Evolutionary conservation across 2,113 vertebrate genomes (phyloP).

Genomic region (Platichthys flesus): DNA sequence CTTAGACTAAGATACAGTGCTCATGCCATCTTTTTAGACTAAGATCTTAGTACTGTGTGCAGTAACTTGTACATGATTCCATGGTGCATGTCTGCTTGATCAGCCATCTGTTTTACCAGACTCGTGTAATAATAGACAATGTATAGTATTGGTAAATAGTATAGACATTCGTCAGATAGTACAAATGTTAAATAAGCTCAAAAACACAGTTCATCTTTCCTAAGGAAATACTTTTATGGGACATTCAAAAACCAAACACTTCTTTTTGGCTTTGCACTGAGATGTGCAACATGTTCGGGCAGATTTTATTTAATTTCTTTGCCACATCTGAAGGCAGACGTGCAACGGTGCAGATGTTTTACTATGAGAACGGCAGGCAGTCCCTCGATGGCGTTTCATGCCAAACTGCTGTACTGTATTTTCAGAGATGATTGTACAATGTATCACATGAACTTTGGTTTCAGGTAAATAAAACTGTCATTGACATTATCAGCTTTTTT

Average conservation of each 20-base stretch:
- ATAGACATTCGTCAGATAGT: constrained; percentile 74
- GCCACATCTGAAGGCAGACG: constrained; percentile 82
- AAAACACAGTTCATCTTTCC: constrained; percentile 86
- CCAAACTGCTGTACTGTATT: constrained; percentile 88
- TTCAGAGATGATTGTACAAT: constrained; percentile 87
- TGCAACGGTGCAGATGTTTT: constrained; percentile 81
- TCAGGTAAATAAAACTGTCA: constrained; percentile 94
- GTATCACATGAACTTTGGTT: constrained; percentile 90
- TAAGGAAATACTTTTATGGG: constrained; percentile 82
- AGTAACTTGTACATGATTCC: constrained; percentile 81
- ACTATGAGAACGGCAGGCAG: constrained; percentile 67
- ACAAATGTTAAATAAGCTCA: constrained; percentile 85
- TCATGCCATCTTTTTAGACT: constrained; percentile 79
- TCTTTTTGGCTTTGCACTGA: constrained; percentile 84
- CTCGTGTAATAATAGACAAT: constrained; percentile 83
- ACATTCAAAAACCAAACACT: constrained; percentile 84
- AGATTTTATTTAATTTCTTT: constrained; percentile 68
- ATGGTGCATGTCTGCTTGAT: constrained; percentile 89
- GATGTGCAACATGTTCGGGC: constrained; percentile 88
- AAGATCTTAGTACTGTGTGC: constrained; percentile 80
- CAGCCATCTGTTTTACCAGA: constrained; percentile 85
- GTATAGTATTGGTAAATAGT: constrained; percentile 88
- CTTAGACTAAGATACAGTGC: constrained; percentile 73
- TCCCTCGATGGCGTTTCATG: constrained; percentile 82
- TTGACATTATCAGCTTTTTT: constrained; percentile 71